phyloP scores from a whole-genome alignment of 2,797 vertebrate genomes.

The Furcifer pardalis region DNA sequence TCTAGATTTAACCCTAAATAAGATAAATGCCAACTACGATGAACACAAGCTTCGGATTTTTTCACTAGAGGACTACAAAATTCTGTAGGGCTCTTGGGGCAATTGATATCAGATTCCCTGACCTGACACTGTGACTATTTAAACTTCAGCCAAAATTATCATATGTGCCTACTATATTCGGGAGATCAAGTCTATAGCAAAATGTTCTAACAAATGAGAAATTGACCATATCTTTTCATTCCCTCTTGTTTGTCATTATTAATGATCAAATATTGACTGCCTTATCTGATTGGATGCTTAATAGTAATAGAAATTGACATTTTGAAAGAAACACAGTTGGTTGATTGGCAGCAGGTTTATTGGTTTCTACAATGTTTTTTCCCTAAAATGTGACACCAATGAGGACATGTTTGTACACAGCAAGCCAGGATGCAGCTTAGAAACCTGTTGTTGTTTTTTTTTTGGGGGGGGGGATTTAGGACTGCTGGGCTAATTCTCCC shows the following conservation, averaged over 20 bases:
- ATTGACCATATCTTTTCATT: slow-evolving; percentile 29
- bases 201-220: slow-evolving; percentile 52
- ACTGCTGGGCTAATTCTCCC: background rate
- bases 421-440: slow-evolving; percentile 7
- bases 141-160: slow-evolving; percentile 59
- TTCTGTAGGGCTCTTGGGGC: too few species aligned
- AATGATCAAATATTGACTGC: slow-evolving; percentile 45
- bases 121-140: slow-evolving; percentile 55
- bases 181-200: slow-evolving; percentile 26
- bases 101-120: too few species aligned
- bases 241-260: slow-evolving; percentile 40
- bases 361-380: slow-evolving; percentile 7
- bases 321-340: background rate
- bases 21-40: too few species aligned
- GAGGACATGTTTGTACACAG: slow-evolving; percentile 16
- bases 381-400: slow-evolving; percentile 19
- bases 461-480: background rate
- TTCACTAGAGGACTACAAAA: too few species aligned
- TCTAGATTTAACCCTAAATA: too few species aligned
- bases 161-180: slow-evolving; percentile 38
- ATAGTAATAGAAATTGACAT: slow-evolving; percentile 34
- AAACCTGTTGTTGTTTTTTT: background rate
- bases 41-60: too few species aligned
- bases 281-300: slow-evolving; percentile 37
- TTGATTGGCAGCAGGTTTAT: background rate